Base-by-base conservation (phyloP, 2,797 vertebrate species). In the Etheostoma perlongum region DNA sequence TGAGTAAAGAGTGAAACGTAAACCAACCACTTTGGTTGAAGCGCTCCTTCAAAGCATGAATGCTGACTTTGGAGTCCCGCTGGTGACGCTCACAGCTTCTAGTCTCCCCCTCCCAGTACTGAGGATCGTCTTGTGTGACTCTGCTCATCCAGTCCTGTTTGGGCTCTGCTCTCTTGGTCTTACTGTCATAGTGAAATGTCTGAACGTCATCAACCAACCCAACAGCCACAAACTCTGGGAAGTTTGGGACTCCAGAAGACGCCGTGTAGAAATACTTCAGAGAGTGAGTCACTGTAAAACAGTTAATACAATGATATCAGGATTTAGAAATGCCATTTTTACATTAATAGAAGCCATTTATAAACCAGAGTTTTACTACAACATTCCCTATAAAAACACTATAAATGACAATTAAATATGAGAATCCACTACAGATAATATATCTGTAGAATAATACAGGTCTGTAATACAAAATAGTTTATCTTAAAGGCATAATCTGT, bases 21-120 rank as follows among this genome's bases (percentile, higher is more conserved):
- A 63, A 79, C 88, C 67, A 75, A 94, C 33, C 76, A 61, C 85
- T 93, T 59, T 92, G 88, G 87, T 93, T 93, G 69, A 92, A 88
- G 61, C 72, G 85, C 0, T 30, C 0, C 53, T 74, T 88, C 6
- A 0, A 36, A 87, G 12, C 0, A 0, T 23, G 21, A 23, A 90
- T 72, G 52, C 15, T 42, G 48, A 0, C 10, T 78, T 79, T 90
- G 76, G 42, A 85, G 13, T 0, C 0, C 77, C 70, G 78, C 47
- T 60, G 18, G 0, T 0, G 0, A 40, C 13, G 13, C 10, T 23
- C 21, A 3, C 0, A 10, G 21, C 21, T 23, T 23, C 76, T 75
- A 27, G 36, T 79, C 2, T 63, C 0, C 0, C 14, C 5, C 54
- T 70, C 0, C 55, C 15, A 51, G 55, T 42, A 70, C 30, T 86